Percentiles rank a stretch among this genome's conserved stretches.
Conservation (phyloP, 2,113 vertebrate genomes). For the Colinus virginianus region DNA sequence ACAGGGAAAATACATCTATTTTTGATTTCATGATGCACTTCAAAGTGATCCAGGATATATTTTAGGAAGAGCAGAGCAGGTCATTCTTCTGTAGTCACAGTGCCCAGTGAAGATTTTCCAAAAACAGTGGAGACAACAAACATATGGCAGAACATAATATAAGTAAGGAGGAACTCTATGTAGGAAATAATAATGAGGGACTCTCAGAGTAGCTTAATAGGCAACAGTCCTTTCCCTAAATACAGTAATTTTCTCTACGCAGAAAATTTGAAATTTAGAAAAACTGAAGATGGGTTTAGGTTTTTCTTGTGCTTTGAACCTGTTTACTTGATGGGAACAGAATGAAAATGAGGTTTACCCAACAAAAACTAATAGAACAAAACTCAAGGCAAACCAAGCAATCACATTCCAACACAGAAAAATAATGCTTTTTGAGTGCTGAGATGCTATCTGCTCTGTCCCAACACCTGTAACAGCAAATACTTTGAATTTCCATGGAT, state of each 20-base stretch:
- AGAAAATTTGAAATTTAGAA: background rate
- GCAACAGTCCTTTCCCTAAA: background rate
- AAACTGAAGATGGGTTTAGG: background rate
- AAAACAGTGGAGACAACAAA: background rate
- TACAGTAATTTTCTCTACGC: background rate
- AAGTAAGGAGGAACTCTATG: background rate
- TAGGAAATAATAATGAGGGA: background rate
- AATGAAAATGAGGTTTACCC: background rate
- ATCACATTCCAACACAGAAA: rapidly evolving
- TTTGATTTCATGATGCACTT: background rate
- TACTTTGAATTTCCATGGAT: background rate
- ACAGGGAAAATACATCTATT: background rate
- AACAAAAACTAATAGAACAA: background rate
- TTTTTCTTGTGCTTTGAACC: background rate
- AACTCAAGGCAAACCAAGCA: background rate
- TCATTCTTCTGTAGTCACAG: background rate
- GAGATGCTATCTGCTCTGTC: background rate
- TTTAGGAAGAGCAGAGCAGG: background rate
- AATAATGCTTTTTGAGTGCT: background rate
- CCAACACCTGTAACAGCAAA: background rate
- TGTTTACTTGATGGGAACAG: background rate
- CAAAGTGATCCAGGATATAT: background rate
- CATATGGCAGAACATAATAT: background rate
- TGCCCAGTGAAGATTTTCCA: background rate
- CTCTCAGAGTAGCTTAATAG: background rate